Evolutionary conservation across 2,797 vertebrate species (phyloP).

Genomic region (Darevskia nairensis): DNA sequence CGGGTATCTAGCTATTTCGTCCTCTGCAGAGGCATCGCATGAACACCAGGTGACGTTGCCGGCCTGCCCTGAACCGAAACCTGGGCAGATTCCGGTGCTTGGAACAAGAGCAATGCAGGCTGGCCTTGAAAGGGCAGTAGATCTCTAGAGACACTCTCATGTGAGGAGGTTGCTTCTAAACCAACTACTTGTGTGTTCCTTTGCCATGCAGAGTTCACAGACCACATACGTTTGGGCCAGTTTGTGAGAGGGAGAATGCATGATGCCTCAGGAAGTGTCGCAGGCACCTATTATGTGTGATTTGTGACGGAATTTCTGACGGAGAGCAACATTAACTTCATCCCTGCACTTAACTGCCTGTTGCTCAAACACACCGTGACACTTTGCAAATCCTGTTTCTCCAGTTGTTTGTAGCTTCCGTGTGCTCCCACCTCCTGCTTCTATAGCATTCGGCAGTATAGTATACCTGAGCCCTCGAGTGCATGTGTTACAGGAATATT

Average conservation of each 20-base stretch:
- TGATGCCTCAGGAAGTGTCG: neutral
- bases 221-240: neutral
- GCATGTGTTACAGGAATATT: neutral
- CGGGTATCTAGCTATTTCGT: too few species aligned
- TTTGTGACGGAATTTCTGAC: neutral
- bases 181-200: neutral
- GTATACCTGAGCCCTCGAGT: too few species aligned
- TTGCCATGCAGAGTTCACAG: neutral
- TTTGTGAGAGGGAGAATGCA: neutral
- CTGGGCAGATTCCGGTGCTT: neutral
- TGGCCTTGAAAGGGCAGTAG: neutral
- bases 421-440: neutral
- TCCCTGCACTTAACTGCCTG: too few species aligned
- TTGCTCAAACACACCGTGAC: neutral
- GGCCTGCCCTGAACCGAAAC: neutral
- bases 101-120: neutral
- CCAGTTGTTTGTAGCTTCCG: neutral
- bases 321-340: neutral
- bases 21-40: neutral
- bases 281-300: neutral
- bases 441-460: too few species aligned
- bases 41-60: constrained; percentile 23
- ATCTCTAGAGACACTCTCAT: neutral
- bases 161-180: neutral
- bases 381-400: neutral